Base-by-base conservation (phyloP, 1,140 invertebrate genomes). In the Branchinecta lindahli region DNA sequence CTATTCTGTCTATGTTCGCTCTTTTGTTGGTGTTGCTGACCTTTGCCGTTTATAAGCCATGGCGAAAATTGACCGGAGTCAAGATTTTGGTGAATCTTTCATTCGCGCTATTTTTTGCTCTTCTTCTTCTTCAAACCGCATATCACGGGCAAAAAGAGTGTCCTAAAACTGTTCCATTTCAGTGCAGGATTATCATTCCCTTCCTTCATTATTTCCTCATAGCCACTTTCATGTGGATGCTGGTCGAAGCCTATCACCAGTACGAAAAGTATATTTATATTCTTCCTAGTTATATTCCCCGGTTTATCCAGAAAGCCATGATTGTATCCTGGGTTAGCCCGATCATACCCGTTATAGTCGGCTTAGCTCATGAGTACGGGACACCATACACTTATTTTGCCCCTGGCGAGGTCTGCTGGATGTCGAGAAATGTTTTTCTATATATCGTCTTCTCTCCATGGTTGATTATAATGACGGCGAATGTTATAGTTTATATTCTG, bases 221-320 rank as follows among this genome's bases (percentile, higher is more conserved):
- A n/a, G 75, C 76, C 0, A 77, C 79, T 0, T 81, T 81, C 72
- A 73, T 77, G 70, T 81, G 80, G 80, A 81, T 81, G 80, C 72
- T 81, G 44, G 77, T 81, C 61, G 79, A 80, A 73, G 80, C 78
- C 6, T 74, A 79, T 20, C 52, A 79, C 21, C 80, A 80, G 71
- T 81, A 81, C 68, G 72, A 80, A 6, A 77, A 76, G 8, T 79
- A 80, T 71, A 80, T 81, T 20, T 80, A 79, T 71, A 78, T 81
- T 7, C 75, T 81, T 45, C 76, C 76, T 7, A 78, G 78, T 9
- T 77, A 82, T 72, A 78, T 81, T 66, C 77, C 79, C 5, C 71
- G 77, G 9, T 82, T 77, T 44, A 73, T 77, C 68, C 72, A 69
- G 69, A 82, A 82, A 74, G 80, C 79, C 7, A 74, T 76, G 0